A percentile compares a stretch with the other conserved stretches of the same genome.
These are phyloP conservation scores for Tenthredo mesomela DNA, from an alignment of 2,888 invertebrate genomes.

Conservation along the genomic window DNA sequence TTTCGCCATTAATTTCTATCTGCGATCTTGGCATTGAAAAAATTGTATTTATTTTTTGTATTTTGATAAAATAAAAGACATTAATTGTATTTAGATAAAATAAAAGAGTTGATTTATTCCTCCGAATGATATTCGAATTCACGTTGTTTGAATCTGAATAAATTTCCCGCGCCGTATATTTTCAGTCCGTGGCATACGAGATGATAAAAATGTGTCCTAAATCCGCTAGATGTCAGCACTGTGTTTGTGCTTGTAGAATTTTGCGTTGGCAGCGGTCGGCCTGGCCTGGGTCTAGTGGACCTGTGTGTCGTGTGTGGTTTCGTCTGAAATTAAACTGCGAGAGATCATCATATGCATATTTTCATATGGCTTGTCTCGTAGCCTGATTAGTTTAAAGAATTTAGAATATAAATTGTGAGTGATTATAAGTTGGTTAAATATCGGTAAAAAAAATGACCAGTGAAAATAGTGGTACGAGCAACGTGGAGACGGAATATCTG, in stretches of 20 bases:
- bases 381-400: background rate
- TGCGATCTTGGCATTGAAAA: background rate
- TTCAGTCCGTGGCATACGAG: background rate
- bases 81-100: background rate
- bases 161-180: background rate
- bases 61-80: background rate
- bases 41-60: background rate
- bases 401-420: slow-evolving; percentile 31
- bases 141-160: background rate
- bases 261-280: slow-evolving; percentile 58
- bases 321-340: slow-evolving; percentile 45
- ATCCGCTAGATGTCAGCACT: slow-evolving; percentile 62
- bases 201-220: background rate
- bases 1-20: background rate
- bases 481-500: slow-evolving; percentile 87
- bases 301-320: slow-evolving; percentile 54
- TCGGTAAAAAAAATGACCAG: slow-evolving; percentile 46
- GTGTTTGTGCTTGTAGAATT: slow-evolving; percentile 51
- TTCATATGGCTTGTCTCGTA: slow-evolving; percentile 45
- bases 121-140: background rate
- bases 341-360: slow-evolving; percentile 4
- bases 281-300: slow-evolving; percentile 55
- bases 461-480: slow-evolving; percentile 68
- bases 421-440: background rate
- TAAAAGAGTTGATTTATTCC: background rate